These are phyloP conservation scores for Phragmatobia fuliginosa DNA, from an alignment of 2,888 invertebrate species.

Conservation along the genomic window DNA sequence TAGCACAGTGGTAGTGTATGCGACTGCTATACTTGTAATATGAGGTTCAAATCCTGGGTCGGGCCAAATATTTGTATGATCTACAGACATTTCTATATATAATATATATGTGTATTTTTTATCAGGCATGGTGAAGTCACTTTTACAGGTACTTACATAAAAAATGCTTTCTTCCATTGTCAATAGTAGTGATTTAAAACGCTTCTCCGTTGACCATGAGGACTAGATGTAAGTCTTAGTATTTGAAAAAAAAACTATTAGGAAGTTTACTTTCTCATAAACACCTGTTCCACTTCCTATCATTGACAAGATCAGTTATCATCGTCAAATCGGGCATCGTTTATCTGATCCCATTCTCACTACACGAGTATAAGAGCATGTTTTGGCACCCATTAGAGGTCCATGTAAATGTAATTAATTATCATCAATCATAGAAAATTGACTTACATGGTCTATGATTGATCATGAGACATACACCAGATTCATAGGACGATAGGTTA, in stretches of 20 bases:
- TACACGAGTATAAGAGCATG: not conserved
- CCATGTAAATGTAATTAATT: not conserved
- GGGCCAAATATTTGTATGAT: too few species aligned
- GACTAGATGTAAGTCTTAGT: not conserved
- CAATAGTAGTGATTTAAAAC: too few species aligned
- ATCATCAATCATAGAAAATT: constrained; percentile 1
- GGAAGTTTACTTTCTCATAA: not conserved
- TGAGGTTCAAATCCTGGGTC: too few species aligned
- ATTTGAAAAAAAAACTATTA: too few species aligned
- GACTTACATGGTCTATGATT: not conserved
- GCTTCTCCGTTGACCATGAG: too few species aligned
- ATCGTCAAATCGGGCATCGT: not conserved
- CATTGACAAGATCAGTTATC: not conserved
- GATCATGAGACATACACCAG: not conserved
- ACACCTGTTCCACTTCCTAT: not conserved
- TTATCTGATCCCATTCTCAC: not conserved
- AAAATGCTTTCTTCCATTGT: too few species aligned
- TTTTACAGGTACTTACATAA: too few species aligned
- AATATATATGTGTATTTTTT: too few species aligned
- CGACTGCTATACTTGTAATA: too few species aligned
- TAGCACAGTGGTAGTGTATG: too few species aligned
- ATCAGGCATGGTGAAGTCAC: too few species aligned
- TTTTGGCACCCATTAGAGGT: not conserved
- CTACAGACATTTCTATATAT: too few species aligned
- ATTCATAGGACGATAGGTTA: not conserved